Evolutionary conservation across 2,797 vertebrate species (phyloP), one percentile per base, ranked within the genome.

Genomic region (Thamnophis elegans): DNA sequence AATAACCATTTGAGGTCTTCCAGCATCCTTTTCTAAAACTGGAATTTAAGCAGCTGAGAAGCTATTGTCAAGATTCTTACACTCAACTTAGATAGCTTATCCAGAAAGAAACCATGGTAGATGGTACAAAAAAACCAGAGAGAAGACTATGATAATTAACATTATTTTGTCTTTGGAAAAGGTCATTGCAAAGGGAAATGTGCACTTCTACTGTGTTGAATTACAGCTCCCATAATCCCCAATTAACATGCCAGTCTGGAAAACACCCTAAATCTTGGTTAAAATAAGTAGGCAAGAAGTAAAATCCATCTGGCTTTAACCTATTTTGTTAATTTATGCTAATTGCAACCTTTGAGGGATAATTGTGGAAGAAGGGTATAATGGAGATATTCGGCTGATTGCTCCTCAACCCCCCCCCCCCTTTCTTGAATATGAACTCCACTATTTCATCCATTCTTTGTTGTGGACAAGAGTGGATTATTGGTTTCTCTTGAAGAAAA

Each of bases 301-400:
- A 65, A 68, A 73, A 59, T 16, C 28, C 90, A 87, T 89, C 78
- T 87, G 73, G 87, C 14, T 51, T 89, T 86, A 42, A 68, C 54
- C n/a, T 59, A 55, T 86, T 86, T 91, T 89, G 59, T 36, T 91
- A 68, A 86, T 89, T 28, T 58, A 89, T 89, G 90, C 60, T 91
- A 73, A 59, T 89, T 91, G 78, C 87, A 65, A 56, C 47, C 86
- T 91, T 91, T 56, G 73, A 60, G 55, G 82, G 51, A 25, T 85
- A 25, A 85, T 85, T 91, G 28, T n/a, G n/a, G 59, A 56, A 82
- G 28, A 28, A 28, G 47, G 18, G n/a, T 82, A 7, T 58, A 47
- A 82, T 65, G 26, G 22, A 55, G 51, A 58, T 82, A 82, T 85
- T 82, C 68, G 51, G 51, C 32, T 91, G 73, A 20, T 62, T 13